Evolutionary conservation across 1,140 invertebrate species (phyloP), one percentile per base, ranked within the genome.

Genomic region (Mercenaria mercenaria): DNA sequence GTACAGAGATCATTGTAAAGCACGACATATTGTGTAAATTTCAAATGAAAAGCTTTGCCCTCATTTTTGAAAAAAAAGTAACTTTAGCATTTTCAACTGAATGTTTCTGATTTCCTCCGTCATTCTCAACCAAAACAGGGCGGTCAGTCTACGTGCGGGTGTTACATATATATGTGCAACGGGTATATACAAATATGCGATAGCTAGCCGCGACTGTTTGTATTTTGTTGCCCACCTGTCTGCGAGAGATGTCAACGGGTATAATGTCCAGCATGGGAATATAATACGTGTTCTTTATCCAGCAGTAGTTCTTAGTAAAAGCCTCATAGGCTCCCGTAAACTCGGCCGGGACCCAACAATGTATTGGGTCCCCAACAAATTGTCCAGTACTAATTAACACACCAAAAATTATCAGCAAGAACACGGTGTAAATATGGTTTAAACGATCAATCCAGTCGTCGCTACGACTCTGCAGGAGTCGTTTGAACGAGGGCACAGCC

Each of bases 281-380:
- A 87, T 96, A 96, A 88, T 96, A 96, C 8, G 96, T 96, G 90
- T 96, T 96, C 37, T 95, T 95, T 67, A 96, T 95, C 96, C 96
- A 96, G 91, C 96, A 96, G 13, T 94, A 91, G 41, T 92, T 92
- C 47, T 95, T 94, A 4, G 95, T 91, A 84, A 95, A 95, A 6
- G 93, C 47, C 8, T 93, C 92, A 77, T 91, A 93, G 18, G 90
- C 72, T 34, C 92, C 89, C 0, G 94, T 94, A 83, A 95, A 95
- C 88, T 95, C 91, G 13, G 94, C 93, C 1, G 95, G 95, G 34
- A 92, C 93, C 95, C 95, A 95, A 52, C 95, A 95, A 52, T 93
- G 92, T 18, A 95, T 95, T 0, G 95, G 93, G 86, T 95, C 94
- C 26, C 94, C 95, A 76, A 96, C 94, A 88, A 95, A 96, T 90